These are phyloP conservation scores for Sternotherus odoratus DNA, from an alignment of 2,797 vertebrate species.

Conservation along the genomic window DNA sequence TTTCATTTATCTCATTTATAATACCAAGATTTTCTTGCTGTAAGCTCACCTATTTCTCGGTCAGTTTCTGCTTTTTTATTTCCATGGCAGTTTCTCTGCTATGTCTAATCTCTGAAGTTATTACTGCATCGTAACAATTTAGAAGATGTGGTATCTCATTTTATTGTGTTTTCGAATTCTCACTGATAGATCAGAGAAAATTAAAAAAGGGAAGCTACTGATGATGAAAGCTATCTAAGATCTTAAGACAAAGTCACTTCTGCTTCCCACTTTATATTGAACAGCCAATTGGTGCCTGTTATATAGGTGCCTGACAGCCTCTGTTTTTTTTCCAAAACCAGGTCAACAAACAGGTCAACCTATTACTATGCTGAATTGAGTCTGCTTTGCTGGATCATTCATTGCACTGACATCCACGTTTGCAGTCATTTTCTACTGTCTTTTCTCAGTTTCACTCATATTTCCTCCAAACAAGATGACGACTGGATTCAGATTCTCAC, in stretches of 20 bases:
- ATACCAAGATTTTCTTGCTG: not conserved
- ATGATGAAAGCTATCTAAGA: not conserved
- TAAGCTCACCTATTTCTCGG: not conserved
- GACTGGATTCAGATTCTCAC: not conserved
- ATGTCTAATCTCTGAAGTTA: not conserved
- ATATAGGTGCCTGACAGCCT: conserved; percentile 2
- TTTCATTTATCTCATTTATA: not conserved
- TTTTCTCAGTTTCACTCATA: not conserved
- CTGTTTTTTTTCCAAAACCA: not conserved
- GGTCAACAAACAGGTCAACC: conserved; percentile 37
- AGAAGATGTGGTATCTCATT: not conserved
- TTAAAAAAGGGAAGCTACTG: not conserved
- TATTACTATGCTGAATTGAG: conserved; percentile 22
- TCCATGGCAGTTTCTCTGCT: not conserved
- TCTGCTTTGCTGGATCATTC: conserved; percentile 3
- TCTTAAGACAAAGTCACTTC: not conserved
- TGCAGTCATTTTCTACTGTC: not conserved
- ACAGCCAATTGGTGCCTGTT: not conserved
- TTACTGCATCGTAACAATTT: not conserved
- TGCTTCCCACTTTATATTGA: conserved; percentile 21
- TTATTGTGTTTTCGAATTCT: not conserved
- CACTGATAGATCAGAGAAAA: conserved; percentile 9
- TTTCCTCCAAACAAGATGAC: not conserved
- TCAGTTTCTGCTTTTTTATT: not conserved
- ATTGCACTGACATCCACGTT: not conserved